Conservation (phyloP, 2,113 vertebrate species). For the Chlorodrepanis virens region DNA sequence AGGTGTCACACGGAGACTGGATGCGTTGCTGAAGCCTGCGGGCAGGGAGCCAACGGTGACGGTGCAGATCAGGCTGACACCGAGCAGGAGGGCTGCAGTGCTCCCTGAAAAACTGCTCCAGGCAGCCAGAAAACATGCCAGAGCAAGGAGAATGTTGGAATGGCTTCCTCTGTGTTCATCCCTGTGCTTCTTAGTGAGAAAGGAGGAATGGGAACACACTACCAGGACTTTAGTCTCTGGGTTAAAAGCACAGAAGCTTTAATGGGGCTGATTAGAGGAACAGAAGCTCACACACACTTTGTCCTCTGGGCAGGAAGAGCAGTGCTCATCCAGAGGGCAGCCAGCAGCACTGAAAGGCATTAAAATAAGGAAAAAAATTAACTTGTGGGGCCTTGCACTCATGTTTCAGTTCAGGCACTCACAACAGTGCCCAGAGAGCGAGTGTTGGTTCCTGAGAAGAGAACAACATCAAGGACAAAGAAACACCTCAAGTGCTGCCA, state of each 20-base stretch:
- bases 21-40: neutral
- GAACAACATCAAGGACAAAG: neutral
- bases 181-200: neutral
- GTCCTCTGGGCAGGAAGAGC: neutral
- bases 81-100: neutral
- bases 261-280: neutral
- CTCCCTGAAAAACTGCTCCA: neutral
- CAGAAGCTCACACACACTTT: neutral
- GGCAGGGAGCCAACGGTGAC: constrained; percentile 17
- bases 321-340: neutral
- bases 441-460: neutral
- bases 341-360: neutral
- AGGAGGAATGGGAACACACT: neutral
- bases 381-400: neutral
- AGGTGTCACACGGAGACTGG: neutral
- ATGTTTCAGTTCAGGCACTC: neutral
- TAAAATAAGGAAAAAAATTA: neutral
- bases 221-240: neutral
- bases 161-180: neutral
- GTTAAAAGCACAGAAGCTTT: neutral
- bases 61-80: neutral
- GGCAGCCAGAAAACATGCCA: neutral
- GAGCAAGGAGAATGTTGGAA: neutral
- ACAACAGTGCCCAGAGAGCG: neutral
- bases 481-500: neutral